Evolutionary conservation across 2,888 invertebrate species (phyloP).

Genomic region (Hemaris fuciformis): DNA sequence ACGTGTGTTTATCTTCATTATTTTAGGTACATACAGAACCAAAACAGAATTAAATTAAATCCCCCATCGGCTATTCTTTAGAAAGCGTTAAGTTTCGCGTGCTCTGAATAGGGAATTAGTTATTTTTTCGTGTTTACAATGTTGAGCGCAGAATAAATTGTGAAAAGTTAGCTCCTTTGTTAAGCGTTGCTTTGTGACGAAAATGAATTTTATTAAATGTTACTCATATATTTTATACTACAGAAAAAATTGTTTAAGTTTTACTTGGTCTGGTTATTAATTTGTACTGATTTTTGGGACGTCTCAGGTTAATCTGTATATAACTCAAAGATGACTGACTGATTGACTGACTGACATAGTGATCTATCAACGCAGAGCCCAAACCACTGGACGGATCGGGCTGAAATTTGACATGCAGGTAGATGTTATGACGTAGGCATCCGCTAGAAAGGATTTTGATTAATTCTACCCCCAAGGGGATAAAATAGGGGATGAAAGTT

Average conservation of each 20-base stretch:
- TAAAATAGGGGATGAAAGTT: no score
- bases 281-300: no score
- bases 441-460: no score
- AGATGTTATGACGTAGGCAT: no score
- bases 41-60: background rate
- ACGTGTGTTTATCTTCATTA: no score
- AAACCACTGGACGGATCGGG: no score
- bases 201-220: background rate
- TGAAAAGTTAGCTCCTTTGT: background rate
- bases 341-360: no score
- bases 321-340: no score
- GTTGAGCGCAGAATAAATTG: background rate
- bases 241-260: background rate
- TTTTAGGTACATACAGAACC: background rate
- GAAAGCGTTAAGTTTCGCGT: background rate
- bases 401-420: no score
- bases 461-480: no score
- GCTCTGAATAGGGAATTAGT: background rate
- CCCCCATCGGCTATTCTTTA: background rate
- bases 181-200: background rate
- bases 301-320: no score
- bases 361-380: no score
- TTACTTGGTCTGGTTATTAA: background rate
- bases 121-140: conserved; percentile 2
- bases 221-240: background rate